Evolutionary conservation across 64 coral and sea anemone species (phyloP).

Genomic region (Platygyra sinensis): DNA sequence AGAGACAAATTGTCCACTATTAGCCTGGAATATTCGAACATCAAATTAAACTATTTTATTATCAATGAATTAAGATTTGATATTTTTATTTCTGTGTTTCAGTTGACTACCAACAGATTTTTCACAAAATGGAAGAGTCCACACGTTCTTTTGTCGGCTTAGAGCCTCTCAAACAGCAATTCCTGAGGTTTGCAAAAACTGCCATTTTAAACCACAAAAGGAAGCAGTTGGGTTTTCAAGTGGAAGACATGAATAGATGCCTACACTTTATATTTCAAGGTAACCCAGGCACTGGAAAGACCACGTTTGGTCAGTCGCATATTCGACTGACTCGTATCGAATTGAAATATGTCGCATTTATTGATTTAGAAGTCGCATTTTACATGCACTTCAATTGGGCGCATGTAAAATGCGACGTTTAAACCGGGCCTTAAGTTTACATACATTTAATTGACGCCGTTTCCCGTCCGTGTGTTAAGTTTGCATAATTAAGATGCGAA

Average conservation of each 20-base stretch:
- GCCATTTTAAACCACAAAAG: slow-evolving; percentile 52
- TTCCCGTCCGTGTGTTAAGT: no score
- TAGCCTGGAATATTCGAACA: no score
- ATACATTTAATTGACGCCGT: no score
- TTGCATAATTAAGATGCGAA: no score
- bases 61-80: neutral
- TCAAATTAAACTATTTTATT: neutral
- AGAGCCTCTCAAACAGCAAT: slow-evolving; percentile 59
- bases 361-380: no score
- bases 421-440: no score
- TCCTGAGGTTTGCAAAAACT: slow-evolving; percentile 68
- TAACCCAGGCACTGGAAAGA: neutral
- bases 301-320: no score
- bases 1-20: no score
- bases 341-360: no score
- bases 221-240: slow-evolving; percentile 37
- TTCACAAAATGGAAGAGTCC: neutral
- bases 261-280: slow-evolving; percentile 59
- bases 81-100: neutral
- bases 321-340: no score
- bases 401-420: no score
- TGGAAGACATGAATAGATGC: slow-evolving; percentile 18
- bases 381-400: no score
- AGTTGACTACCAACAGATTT: slow-evolving; percentile 53
- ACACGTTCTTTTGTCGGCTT: slow-evolving; percentile 60